These are phyloP conservation scores for Marronus borbonicus DNA, from an alignment of 2,888 invertebrate species.

Conservation along the genomic window DNA sequence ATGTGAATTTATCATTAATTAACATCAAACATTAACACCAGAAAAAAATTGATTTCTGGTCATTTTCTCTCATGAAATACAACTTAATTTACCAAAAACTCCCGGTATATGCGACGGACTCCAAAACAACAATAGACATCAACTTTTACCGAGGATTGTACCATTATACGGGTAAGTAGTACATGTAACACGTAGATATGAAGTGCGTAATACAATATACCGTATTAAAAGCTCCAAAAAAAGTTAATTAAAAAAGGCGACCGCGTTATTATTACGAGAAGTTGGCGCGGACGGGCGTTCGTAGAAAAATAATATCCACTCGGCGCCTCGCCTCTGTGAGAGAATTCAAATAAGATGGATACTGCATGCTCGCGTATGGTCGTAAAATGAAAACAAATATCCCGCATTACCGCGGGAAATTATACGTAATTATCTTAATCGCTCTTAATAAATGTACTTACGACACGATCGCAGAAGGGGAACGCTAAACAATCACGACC, in stretches of 20 bases:
- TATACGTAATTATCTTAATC: slow-evolving; percentile 33
- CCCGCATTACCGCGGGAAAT: slow-evolving; percentile 20
- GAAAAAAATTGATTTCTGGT: too few species aligned
- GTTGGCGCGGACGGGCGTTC: not conserved
- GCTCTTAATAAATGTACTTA: slow-evolving; percentile 35
- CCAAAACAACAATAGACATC: not conserved
- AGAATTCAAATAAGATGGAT: slow-evolving; percentile 32
- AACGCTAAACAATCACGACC: slow-evolving; percentile 19
- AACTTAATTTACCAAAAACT: too few species aligned
- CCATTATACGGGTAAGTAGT: not conserved
- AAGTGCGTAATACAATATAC: slow-evolving; percentile 32
- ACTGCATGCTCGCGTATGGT: slow-evolving; percentile 8
- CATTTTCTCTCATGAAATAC: too few species aligned
- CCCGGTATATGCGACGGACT: too few species aligned
- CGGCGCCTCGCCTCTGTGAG: slow-evolving; percentile 32
- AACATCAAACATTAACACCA: too few species aligned
- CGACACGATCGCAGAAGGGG: slow-evolving; percentile 12
- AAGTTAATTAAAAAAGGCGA: not conserved
- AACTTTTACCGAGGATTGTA: not conserved
- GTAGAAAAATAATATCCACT: not conserved
- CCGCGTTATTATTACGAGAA: not conserved
- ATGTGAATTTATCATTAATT: too few species aligned
- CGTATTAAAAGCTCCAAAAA: slow-evolving; percentile 2
- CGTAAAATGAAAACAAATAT: slow-evolving; percentile 43
- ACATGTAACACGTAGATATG: not conserved